phyloP scores from a whole-genome alignment of 2,797 vertebrate species.

The Pangasius macronema region DNA sequence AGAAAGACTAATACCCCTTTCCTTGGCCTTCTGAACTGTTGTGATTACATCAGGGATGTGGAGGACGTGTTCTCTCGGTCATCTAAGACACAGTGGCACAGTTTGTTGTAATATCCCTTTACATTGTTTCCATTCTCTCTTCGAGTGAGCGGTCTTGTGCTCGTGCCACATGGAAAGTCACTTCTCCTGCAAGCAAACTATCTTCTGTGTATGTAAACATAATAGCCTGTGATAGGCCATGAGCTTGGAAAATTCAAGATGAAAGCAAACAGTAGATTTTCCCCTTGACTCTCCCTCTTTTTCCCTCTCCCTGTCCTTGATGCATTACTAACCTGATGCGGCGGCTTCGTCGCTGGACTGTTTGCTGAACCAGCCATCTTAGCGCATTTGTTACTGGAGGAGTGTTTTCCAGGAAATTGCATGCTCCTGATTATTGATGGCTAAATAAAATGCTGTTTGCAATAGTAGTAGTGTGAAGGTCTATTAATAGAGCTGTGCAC shows the following conservation, averaged over 20 bases:
- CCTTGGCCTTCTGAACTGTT: conserved; percentile 36
- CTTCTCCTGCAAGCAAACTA: conserved; percentile 38
- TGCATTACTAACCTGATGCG: conserved; percentile 46
- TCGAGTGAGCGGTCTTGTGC: conserved; percentile 7
- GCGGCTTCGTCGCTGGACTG: conserved; percentile 28
- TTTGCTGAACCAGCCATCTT: conserved; percentile 37
- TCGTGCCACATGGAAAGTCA: conserved; percentile 44
- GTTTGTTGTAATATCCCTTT: conserved; percentile 37
- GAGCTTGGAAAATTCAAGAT: conserved; percentile 49
- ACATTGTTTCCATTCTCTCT: conserved; percentile 30
- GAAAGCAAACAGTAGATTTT: conserved; percentile 49
- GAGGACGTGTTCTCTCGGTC: conserved; percentile 1
- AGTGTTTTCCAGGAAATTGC: conserved; percentile 55
- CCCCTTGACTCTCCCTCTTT: background rate
- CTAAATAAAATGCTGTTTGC: conserved; percentile 45
- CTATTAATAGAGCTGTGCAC: conserved; percentile 35
- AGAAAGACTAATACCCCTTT: conserved; percentile 50
- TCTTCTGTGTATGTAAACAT: conserved; percentile 41
- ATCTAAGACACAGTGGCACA: conserved; percentile 11
- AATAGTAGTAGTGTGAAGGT: conserved; percentile 24
- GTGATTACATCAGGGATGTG: conserved; percentile 35
- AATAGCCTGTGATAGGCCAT: conserved; percentile 38
- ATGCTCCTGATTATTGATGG: conserved; percentile 47
- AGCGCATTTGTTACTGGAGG: conserved; percentile 9
- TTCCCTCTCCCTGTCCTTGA: conserved; percentile 17